These are phyloP conservation scores for Amiota communis DNA, from an alignment of 2,888 invertebrate genomes.

Conservation along the genomic window DNA sequence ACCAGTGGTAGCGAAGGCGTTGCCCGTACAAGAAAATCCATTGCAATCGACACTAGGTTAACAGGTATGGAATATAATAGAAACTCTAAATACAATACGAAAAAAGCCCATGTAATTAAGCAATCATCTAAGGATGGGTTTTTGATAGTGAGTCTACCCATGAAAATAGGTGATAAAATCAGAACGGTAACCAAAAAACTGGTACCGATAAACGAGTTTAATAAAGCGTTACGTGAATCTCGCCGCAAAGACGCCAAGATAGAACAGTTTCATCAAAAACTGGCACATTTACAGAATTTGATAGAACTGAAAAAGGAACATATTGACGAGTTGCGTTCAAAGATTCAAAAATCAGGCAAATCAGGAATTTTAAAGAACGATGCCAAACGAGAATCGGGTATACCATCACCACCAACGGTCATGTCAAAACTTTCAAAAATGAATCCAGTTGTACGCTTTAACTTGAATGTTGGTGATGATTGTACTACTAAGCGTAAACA, in stretches of 20 bases:
- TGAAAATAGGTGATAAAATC: slow-evolving; percentile 39
- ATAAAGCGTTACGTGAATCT: slow-evolving; percentile 45
- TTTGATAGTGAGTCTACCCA: slow-evolving; percentile 1
- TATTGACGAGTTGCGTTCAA: slow-evolving; percentile 51
- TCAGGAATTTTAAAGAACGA: neutral
- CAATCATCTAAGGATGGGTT: neutral
- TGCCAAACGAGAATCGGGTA: neutral
- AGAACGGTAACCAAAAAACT: slow-evolving; percentile 49
- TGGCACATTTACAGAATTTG: slow-evolving; percentile 57
- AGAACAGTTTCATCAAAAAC: slow-evolving; percentile 42
- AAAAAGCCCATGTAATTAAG: neutral
- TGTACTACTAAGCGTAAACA: neutral
- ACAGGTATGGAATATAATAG: too few relatives aligned
- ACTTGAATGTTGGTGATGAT: neutral
- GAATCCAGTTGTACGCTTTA: neutral
- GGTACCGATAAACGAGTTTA: slow-evolving; percentile 59
- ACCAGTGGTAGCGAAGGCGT: too few relatives aligned
- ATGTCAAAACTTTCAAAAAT: neutral
- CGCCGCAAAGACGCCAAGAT: slow-evolving; percentile 47
- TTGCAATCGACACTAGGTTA: too few relatives aligned
- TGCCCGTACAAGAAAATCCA: too few relatives aligned
- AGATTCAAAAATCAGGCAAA: neutral
- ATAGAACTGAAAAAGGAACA: slow-evolving; percentile 54
- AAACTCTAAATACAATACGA: neutral
- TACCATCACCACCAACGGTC: slow-evolving; percentile 10